Percentiles rank a stretch among this genome's conserved stretches.
phyloP scores from a whole-genome alignment of 1,140 invertebrate genomes.

The Trachelipus rathkii region DNA sequence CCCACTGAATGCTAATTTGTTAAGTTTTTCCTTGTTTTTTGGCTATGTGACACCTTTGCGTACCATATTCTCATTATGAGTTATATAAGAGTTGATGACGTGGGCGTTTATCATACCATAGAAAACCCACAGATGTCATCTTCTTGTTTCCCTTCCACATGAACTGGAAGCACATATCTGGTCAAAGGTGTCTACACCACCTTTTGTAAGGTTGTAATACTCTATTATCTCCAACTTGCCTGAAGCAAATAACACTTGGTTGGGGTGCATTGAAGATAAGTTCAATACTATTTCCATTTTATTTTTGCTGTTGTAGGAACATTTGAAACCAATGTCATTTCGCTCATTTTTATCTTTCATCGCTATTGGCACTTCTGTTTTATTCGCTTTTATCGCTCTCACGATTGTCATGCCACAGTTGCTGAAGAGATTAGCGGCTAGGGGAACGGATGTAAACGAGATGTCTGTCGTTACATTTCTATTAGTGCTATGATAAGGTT shows the following conservation, averaged over 20 bases:
- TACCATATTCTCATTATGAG: no score
- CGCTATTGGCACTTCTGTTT: slow-evolving; percentile 22
- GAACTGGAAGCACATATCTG: slow-evolving; percentile 30
- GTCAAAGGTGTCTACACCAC: slow-evolving; percentile 43
- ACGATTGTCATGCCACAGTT: slow-evolving; percentile 20
- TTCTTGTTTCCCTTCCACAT: background rate
- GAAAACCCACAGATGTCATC: background rate
- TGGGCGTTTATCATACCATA: background rate
- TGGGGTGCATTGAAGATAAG: slow-evolving; percentile 40
- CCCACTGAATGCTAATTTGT: no score
- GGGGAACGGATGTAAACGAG: slow-evolving; percentile 21
- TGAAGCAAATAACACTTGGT: slow-evolving; percentile 10
- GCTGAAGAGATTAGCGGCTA: background rate
- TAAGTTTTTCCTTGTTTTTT: no score
- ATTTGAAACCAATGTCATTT: slow-evolving; percentile 43
- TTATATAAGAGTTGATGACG: background rate
- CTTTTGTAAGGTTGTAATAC: slow-evolving; percentile 46
- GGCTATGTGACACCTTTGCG: no score
- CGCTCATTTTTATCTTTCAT: slow-evolving; percentile 23
- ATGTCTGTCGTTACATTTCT: slow-evolving; percentile 22
- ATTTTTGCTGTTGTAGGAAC: slow-evolving; percentile 24
- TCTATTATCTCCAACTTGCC: slow-evolving; percentile 44
- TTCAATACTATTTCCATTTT: slow-evolving; percentile 39
- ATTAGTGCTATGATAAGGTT: slow-evolving; percentile 6
- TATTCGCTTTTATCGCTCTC: slow-evolving; percentile 6